Evolutionary conservation across 2,113 vertebrate species (phyloP).

Genomic region (Cryptomyrus ogoouensis): DNA sequence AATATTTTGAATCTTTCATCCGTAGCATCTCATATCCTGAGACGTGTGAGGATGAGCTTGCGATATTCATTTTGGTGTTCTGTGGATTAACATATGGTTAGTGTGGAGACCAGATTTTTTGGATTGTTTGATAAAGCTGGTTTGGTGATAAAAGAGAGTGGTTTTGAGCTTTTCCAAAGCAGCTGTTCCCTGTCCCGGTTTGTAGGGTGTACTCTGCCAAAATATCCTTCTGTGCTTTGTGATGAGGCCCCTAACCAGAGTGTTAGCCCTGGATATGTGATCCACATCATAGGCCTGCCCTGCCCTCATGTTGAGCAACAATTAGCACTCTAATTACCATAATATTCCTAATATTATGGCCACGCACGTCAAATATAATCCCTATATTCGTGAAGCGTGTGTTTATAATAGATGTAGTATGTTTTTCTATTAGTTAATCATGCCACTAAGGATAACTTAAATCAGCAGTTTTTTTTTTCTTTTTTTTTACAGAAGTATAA

Average conservation of each 20-base stretch:
- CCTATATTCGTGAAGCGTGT: slow-evolving; percentile 12
- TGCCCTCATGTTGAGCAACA: slow-evolving; percentile 3
- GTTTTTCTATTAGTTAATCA: slow-evolving; percentile 25
- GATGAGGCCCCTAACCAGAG: neutral
- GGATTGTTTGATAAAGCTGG: neutral
- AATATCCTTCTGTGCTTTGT: neutral
- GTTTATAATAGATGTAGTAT: slow-evolving; percentile 26
- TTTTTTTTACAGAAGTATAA: neutral
- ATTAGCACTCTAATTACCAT: slow-evolving; percentile 30
- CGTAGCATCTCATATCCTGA: neutral
- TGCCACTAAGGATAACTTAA: slow-evolving; percentile 22
- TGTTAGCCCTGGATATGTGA: slow-evolving; percentile 10
- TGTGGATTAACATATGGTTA: neutral
- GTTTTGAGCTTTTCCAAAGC: neutral
- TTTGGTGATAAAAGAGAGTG: neutral
- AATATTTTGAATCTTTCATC: neutral
- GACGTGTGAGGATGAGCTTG: neutral
- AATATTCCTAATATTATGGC: slow-evolving; percentile 22
- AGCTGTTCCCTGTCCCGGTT: neutral
- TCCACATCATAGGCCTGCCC: neutral
- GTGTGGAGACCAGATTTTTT: neutral
- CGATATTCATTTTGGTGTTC: neutral
- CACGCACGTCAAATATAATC: slow-evolving; percentile 2
- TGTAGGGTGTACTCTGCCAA: neutral
- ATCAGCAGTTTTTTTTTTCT: slow-evolving; percentile 6